These are phyloP conservation scores for Stegastes partitus DNA, from an alignment of 2,113 vertebrate genomes.

Conservation along the genomic window DNA sequence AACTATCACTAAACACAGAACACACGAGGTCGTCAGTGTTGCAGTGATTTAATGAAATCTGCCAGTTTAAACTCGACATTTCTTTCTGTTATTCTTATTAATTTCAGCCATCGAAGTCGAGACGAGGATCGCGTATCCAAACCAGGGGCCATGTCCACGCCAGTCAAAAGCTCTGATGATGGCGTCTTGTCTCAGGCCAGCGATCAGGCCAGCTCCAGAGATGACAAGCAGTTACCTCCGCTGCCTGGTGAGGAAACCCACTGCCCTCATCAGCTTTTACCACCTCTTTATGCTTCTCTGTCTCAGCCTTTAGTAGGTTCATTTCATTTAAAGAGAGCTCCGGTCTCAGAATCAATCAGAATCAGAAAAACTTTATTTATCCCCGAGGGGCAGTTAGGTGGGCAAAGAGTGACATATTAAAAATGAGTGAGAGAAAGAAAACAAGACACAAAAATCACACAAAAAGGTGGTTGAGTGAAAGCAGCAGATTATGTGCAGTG, in stretches of 20 bases:
- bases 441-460: no score
- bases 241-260: slow-evolving; percentile 88
- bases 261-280: not conserved
- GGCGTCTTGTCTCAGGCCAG: slow-evolving; percentile 82
- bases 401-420: no score
- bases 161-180: slow-evolving; percentile 89
- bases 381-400: no score
- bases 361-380: no score
- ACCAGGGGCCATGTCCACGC: slow-evolving; percentile 88
- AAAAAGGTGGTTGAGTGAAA: no score
- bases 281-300: not conserved
- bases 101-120: slow-evolving; percentile 90
- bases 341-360: no score
- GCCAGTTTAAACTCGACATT: not conserved
- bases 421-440: no score
- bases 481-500: no score
- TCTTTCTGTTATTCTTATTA: slow-evolving; percentile 13
- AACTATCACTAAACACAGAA: slow-evolving; percentile 19
- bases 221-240: slow-evolving; percentile 90
- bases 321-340: no score
- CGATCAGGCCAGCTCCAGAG: slow-evolving; percentile 88
- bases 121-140: slow-evolving; percentile 93
- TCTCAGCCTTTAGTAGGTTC: no score
- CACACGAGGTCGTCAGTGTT: slow-evolving; percentile 7
- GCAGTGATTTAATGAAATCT: slow-evolving; percentile 3